Base-by-base conservation (phyloP, 2,797 vertebrate genomes). In the Echiichthys vipera region DNA sequence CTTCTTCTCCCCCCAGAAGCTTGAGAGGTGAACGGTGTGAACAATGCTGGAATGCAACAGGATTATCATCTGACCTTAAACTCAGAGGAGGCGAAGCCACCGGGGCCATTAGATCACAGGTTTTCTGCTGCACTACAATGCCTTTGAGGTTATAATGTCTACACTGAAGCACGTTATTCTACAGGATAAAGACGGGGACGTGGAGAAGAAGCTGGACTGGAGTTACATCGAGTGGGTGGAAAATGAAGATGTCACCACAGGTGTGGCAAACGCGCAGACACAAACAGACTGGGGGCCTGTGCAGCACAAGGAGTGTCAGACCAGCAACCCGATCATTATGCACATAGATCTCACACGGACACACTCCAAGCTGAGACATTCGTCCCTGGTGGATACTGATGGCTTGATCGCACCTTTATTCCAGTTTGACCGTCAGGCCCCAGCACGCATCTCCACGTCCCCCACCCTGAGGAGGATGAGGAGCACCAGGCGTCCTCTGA, bases 401-500 rank as follows among this genome's bases (percentile, higher is more conserved):
- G 77, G 81, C 65, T 85, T 78, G 66, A 82, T 73, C 0, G 85
- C 72, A 0, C 83, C 76, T 0, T 81, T 92, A 1, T 95, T 95
- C 75, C 95, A 96, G 69, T 99, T 98, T 65, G 85, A 96, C 64
- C 92, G 94, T 2, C 95, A 96, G 27, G 96, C 95, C 7, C 94
- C 91, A 0, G 95, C 88, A 14, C 94, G 95, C 58, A 97, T 98
- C 88, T 97, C 96, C 54, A 98, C 95, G 1, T 98, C 96, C 50
- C 96, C 96, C n/a, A 97, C 96, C 5, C 57, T 97, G 74, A 95
- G 96, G 76, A 93, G 95, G 46, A 91, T 97, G 73, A 95, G 96
- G 82, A 95, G 91, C 72, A 93, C 91, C 18, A 58, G 90, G 6
- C 87, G 86, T 18, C 89, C 91, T 12, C 47, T 67, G 29, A 43